Base-by-base conservation (phyloP, 2,113 vertebrate species). In the Colius striatus region DNA sequence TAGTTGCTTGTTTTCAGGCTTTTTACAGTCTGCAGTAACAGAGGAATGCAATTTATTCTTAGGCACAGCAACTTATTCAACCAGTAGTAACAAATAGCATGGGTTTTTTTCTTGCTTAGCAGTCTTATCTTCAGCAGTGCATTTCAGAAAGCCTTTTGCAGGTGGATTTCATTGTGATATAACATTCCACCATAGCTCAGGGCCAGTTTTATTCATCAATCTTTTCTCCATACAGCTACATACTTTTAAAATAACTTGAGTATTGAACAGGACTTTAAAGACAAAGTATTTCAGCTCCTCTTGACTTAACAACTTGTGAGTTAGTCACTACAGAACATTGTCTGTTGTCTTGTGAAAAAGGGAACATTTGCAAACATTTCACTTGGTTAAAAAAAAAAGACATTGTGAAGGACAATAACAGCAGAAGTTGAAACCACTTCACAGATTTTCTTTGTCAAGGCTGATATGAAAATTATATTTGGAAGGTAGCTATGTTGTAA, bases 381-480 rank as follows among this genome's bases (percentile, higher is more conserved):
- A 60, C 8, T 60, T 67, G 26, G 32, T 55, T 94, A 66, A 27
- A 65, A 32, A 53, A 73, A 79, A 45, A 76, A 41, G 30, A 60
- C 62, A 25, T 80, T 85, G 38, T 92, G 58, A 82, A 88, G 65
- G 84, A 55, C 58, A 81, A 5, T 82, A 80, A 77, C 55, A 70
- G 72, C 38, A 84, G 68, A 91, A 94, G 51, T 67, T 67, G 89
- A 94, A 94, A 86, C 30, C 51, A 65, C 29, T 55, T 88, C 79
- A 70, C 47, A 75, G 51, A 55, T 82, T 92, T 87, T 91, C 89
- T 87, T 92, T 41, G 68, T 80, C 54, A 82, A 76, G 72, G 34
- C 11, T 92, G 66, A 87, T 90, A 50, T 0, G 9, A 90, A 96
- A 90, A 94, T 89, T 87, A 3, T 71, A 79, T 94, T 95, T 95